These are phyloP conservation scores for Manis crassicaudata DNA, from an alignment of 2,797 vertebrate genomes.

Conservation along the genomic window DNA sequence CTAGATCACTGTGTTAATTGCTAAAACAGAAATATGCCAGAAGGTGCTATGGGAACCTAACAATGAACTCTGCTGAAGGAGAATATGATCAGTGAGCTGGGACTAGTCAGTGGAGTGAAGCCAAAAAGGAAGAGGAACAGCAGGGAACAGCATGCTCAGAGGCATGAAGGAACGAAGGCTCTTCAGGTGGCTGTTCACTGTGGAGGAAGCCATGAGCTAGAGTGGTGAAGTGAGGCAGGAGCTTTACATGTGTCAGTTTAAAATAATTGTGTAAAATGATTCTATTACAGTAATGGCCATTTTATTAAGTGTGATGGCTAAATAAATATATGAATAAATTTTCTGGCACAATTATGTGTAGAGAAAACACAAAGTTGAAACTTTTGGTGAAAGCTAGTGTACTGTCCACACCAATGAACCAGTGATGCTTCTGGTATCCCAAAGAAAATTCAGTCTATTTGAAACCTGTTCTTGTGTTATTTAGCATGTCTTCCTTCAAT, in stretches of 20 bases:
- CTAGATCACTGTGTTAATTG: background rate
- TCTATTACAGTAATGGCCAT: background rate
- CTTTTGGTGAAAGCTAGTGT: conserved; percentile 23
- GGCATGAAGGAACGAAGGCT: background rate
- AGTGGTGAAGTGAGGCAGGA: background rate
- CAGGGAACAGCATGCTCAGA: background rate
- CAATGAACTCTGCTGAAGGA: background rate
- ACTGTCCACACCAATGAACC: background rate
- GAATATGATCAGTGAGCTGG: background rate
- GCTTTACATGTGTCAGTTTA: background rate
- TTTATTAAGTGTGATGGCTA: background rate
- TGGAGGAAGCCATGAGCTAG: background rate
- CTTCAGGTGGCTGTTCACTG: background rate
- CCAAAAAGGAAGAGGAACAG: background rate
- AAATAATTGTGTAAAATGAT: background rate
- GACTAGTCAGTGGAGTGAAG: background rate
- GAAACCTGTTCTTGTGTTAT: background rate
- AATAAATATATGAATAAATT: background rate
- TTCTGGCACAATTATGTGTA: background rate
- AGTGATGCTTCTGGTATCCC: background rate
- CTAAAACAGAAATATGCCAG: background rate
- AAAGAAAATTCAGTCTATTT: background rate
- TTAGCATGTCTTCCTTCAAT: background rate
- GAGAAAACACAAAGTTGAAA: conserved; percentile 10
- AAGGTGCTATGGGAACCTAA: background rate